phyloP scores from a whole-genome alignment of 2,113 vertebrate genomes.

The Uria aalge region DNA sequence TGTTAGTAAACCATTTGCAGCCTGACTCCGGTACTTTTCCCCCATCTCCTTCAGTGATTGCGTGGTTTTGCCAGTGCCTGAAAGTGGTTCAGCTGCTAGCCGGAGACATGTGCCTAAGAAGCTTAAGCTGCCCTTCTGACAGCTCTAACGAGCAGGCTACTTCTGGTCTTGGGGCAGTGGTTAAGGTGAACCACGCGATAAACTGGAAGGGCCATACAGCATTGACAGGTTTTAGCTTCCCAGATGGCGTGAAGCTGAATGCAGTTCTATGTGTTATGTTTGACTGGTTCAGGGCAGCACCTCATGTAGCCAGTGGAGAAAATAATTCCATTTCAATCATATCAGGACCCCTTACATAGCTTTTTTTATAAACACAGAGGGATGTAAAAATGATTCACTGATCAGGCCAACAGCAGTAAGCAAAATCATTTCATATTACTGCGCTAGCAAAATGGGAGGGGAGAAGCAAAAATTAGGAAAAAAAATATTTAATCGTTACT shows the following conservation, averaged over 20 bases:
- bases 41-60: background rate
- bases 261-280: fast-evolving
- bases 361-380: background rate
- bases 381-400: background rate
- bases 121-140: background rate
- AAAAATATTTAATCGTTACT: background rate
- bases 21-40: background rate
- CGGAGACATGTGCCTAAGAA: background rate
- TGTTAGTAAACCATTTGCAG: background rate
- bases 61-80: background rate
- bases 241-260: background rate
- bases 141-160: background rate
- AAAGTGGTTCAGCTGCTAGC: background rate
- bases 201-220: background rate
- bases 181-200: background rate
- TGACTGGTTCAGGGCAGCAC: background rate
- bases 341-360: background rate
- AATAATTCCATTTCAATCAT: background rate
- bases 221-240: background rate
- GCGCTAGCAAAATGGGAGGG: background rate
- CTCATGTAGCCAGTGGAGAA: background rate
- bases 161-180: background rate
- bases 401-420: background rate
- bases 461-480: background rate
- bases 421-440: background rate